Base-by-base conservation (phyloP, 2,113 vertebrate genomes). In the Stegastes partitus region DNA sequence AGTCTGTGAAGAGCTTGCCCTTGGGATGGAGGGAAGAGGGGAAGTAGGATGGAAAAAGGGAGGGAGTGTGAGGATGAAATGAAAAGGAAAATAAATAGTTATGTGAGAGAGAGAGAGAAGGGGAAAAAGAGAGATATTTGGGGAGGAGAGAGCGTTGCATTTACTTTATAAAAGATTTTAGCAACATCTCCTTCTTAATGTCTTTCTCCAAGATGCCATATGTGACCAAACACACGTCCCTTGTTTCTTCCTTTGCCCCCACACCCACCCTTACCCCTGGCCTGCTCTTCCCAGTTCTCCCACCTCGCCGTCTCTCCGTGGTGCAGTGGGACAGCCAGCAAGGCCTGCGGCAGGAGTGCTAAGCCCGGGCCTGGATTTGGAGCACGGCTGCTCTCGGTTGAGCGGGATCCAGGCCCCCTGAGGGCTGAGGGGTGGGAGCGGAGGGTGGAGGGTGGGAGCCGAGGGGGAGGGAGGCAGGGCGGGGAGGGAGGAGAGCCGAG, bases 311-410 rank as follows among this genome's bases (percentile, higher is more conserved):
- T 80, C 75, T 85, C 84, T 73, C 77, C 78, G 70, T 59, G 73
- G 68, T 83, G 79, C 67, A 74, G 80, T 59, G 78, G 82, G 84
- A 87, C 87, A 80, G 67, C 74, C 77, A 71, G 81, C 6, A 62
- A 88, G 90, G 87, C 92, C 93, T 77, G 64, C 71, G 65, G 92
- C 89, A 76, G 74, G 45, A 84, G 76, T 34, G 44, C 68, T 84
- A 77, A 86, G 83, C 91, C 88, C 15, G 64, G 88, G 79, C 85
- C 88, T 88, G 85, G 92, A 93, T 93, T 91, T 89, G 81, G 87
- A 93, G 86, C 79, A 63, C 0, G 81, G 82, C 86, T 87, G 83
- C 88, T 91, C 81, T 82, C 39, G 54, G 70, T 87, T 92, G 90
- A 92, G 84, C 72, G 12, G 80, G 90, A 91, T 91, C 87, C 89